Conservation (phyloP, 2,888 invertebrate genomes). For the Himalopsyche anomala region DNA sequence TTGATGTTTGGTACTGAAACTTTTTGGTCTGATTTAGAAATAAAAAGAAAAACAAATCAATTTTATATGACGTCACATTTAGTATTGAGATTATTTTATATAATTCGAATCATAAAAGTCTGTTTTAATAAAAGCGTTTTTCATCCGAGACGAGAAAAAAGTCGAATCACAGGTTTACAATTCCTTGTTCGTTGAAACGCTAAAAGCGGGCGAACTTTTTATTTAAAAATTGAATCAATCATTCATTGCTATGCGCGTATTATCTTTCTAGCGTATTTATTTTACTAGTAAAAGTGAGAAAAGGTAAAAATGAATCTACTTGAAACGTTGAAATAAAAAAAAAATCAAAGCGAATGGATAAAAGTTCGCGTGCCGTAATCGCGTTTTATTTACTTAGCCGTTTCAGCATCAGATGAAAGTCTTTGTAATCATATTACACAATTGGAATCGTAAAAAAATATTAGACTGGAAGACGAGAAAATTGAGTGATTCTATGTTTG, state of each 20-base stretch:
- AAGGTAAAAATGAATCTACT: background rate
- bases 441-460: slow-evolving; percentile 45
- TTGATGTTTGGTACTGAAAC: no score
- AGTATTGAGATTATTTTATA: no score
- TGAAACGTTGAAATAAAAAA: slow-evolving; percentile 57
- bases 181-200: no score
- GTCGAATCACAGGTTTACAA: no score
- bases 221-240: background rate
- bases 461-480: slow-evolving; percentile 53
- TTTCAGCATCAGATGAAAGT: slow-evolving; percentile 48
- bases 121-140: no score
- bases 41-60: no score
- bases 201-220: no score
- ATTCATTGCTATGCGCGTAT: background rate
- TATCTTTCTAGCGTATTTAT: background rate
- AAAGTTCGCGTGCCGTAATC: slow-evolving; percentile 60
- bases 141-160: no score
- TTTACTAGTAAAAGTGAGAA: background rate
- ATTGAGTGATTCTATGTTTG: slow-evolving; percentile 57
- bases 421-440: slow-evolving; percentile 62
- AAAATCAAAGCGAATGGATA: slow-evolving; percentile 61
- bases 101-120: no score
- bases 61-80: no score
- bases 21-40: no score
- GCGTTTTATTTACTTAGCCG: slow-evolving; percentile 62